phyloP scores from a whole-genome alignment of 1,140 invertebrate genomes.

The Cherax quadricarinatus region DNA sequence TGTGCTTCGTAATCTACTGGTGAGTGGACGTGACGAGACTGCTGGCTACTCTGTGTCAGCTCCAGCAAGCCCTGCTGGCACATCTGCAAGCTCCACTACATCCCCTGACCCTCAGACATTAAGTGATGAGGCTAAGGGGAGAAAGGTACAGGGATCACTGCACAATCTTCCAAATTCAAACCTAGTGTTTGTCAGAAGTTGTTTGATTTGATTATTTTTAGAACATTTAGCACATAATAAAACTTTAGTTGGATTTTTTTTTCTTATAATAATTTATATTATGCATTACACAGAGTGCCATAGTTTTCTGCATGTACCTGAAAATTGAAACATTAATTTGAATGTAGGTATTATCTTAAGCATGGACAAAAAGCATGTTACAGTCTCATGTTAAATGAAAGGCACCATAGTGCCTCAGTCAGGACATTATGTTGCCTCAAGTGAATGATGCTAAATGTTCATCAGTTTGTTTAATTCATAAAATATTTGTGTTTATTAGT shows the following conservation, averaged over 20 bases:
- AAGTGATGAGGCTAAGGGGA: slow-evolving; percentile 51
- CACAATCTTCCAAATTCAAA: slow-evolving; percentile 56
- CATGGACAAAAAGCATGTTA: slow-evolving; percentile 53
- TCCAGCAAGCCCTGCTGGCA: slow-evolving; percentile 44
- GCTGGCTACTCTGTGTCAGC: slow-evolving; percentile 85
- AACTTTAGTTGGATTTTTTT: slow-evolving; percentile 23
- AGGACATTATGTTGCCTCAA: slow-evolving; percentile 37
- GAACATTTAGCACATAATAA: slow-evolving; percentile 59
- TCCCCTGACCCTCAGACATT: slow-evolving; percentile 30
- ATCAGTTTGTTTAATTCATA: slow-evolving; percentile 55
- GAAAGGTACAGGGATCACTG: slow-evolving; percentile 72
- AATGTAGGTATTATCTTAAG: slow-evolving; percentile 15
- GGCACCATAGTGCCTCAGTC: slow-evolving; percentile 9
- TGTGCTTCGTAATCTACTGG: slow-evolving; percentile 93
- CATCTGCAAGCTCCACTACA: slow-evolving; percentile 45
- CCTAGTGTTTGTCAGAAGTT: slow-evolving; percentile 47
- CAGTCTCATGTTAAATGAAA: slow-evolving; percentile 1
- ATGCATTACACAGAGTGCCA: slow-evolving; percentile 30
- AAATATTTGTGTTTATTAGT: slow-evolving; percentile 37
- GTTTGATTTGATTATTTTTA: slow-evolving; percentile 57
- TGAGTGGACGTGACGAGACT: slow-evolving; percentile 93
- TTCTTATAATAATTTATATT: slow-evolving; percentile 28
- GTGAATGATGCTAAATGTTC: slow-evolving; percentile 63
- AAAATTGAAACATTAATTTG: slow-evolving; percentile 14
- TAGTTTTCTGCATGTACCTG: slow-evolving; percentile 33